A percentile compares a stretch with the other conserved stretches of the same genome.
Evolutionary conservation across 2,797 vertebrate genomes (phyloP).

Genomic region (Anguilla anguilla): DNA sequence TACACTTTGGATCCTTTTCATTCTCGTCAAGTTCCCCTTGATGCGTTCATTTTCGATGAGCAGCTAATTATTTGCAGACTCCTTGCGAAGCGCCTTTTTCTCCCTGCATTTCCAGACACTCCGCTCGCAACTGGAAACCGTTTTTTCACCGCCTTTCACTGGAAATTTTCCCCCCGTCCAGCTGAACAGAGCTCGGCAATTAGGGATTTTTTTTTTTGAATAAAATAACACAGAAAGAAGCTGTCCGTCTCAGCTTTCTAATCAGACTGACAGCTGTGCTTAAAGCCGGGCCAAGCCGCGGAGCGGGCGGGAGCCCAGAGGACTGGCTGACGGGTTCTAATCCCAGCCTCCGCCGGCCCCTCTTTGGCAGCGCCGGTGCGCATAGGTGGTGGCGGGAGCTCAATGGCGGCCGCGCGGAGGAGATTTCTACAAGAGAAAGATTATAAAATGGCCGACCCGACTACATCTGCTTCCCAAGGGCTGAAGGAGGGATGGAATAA

Average conservation of each 20-base stretch:
- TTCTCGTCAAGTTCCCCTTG: constrained; percentile 35
- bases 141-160: constrained; percentile 26
- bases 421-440: neutral
- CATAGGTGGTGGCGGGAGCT: neutral
- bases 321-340: constrained; percentile 27
- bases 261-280: constrained; percentile 49
- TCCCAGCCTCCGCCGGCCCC: constrained; percentile 1
- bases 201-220: constrained; percentile 28
- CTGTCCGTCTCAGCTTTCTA: constrained; percentile 47
- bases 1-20: constrained; percentile 35
- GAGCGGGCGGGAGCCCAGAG: constrained; percentile 42
- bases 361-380: constrained; percentile 3
- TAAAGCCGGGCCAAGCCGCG: constrained; percentile 41
- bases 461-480: neutral
- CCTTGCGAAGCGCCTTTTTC: constrained; percentile 17
- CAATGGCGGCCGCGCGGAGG: neutral
- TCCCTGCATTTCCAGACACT: constrained; percentile 41
- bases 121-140: constrained; percentile 57
- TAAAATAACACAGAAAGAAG: constrained; percentile 30
- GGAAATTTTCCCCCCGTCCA: constrained; percentile 50
- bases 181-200: constrained; percentile 56
- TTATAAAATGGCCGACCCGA: neutral
- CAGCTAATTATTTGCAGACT: neutral
- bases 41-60: neutral
- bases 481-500: constrained; percentile 9